These are phyloP conservation scores for Cinclus mexicanus DNA, from an alignment of 2,113 vertebrate species.

Conservation along the genomic window DNA sequence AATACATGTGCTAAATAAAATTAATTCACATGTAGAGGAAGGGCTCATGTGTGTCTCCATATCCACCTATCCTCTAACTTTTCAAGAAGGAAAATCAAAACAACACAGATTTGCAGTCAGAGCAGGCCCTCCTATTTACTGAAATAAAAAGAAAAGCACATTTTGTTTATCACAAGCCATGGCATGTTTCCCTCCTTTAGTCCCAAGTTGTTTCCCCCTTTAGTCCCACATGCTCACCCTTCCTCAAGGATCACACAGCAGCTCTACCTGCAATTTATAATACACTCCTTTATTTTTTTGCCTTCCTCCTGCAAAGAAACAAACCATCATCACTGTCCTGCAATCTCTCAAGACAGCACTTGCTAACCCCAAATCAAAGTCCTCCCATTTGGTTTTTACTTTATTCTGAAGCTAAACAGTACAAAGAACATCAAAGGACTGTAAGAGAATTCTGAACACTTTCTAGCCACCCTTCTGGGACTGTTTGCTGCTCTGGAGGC, in stretches of 20 bases:
- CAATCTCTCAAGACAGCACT: neutral
- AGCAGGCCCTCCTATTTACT: neutral
- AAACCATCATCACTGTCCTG: neutral
- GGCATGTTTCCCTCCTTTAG: neutral
- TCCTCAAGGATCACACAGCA: neutral
- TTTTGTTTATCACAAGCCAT: neutral
- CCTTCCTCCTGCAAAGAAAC: neutral
- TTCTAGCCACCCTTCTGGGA: neutral
- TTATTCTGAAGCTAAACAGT: neutral
- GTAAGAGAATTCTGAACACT: neutral
- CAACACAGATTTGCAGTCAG: neutral
- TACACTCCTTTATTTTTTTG: neutral
- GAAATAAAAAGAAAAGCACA: neutral
- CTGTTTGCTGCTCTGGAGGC: neutral
- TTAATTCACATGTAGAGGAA: neutral
- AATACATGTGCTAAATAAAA: neutral
- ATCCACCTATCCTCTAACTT: neutral
- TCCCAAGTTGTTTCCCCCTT: neutral
- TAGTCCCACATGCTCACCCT: neutral
- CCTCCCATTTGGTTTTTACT: neutral
- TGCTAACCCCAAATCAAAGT: neutral
- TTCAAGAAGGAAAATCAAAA: neutral
- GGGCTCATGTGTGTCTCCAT: neutral
- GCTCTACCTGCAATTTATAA: neutral
- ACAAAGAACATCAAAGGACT: neutral